Conservation (phyloP, 2,888 invertebrate species). For the Eristalinus aeneus region DNA sequence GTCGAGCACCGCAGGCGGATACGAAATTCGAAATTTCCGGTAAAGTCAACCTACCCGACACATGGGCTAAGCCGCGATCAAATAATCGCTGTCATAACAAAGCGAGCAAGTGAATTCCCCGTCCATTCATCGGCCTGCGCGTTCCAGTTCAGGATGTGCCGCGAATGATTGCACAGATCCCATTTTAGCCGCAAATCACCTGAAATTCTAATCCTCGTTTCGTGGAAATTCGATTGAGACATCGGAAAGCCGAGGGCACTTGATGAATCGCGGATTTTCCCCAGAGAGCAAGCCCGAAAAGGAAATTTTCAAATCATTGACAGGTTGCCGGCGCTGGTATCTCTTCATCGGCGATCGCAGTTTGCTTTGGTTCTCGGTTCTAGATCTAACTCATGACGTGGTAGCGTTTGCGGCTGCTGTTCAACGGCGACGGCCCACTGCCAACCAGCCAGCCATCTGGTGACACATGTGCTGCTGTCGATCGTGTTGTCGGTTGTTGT, state of each 20-base stretch:
- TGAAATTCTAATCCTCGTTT: slow-evolving; percentile 39
- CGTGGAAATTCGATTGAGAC: slow-evolving; percentile 44
- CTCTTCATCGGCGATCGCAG: slow-evolving; percentile 27
- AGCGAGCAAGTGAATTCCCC: slow-evolving; percentile 4
- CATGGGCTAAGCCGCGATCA: background rate
- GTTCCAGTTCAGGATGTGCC: background rate
- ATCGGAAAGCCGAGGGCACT: slow-evolving; percentile 15
- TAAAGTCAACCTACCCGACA: background rate
- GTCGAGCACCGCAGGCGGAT: background rate
- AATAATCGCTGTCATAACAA: background rate
- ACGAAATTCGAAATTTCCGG: slow-evolving; percentile 4
- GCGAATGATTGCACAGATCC: background rate
- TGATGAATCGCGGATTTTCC: slow-evolving; percentile 59
- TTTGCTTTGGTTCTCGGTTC: background rate
- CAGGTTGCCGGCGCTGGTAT: slow-evolving; percentile 26
- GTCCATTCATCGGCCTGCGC: background rate
- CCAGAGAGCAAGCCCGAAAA: slow-evolving; percentile 16
- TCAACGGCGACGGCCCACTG: background rate
- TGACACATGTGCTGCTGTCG: slow-evolving; percentile 12
- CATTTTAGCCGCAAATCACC: background rate
- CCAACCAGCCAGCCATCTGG: background rate
- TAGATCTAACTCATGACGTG: background rate
- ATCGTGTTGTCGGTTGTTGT: slow-evolving; percentile 37
- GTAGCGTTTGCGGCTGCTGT: slow-evolving; percentile 1
- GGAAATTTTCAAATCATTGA: slow-evolving; percentile 39